A percentile compares a stretch with the other conserved stretches of the same genome.
Evolutionary conservation across 2,113 vertebrate species (phyloP).

Genomic region (Myocastor coypus): DNA sequence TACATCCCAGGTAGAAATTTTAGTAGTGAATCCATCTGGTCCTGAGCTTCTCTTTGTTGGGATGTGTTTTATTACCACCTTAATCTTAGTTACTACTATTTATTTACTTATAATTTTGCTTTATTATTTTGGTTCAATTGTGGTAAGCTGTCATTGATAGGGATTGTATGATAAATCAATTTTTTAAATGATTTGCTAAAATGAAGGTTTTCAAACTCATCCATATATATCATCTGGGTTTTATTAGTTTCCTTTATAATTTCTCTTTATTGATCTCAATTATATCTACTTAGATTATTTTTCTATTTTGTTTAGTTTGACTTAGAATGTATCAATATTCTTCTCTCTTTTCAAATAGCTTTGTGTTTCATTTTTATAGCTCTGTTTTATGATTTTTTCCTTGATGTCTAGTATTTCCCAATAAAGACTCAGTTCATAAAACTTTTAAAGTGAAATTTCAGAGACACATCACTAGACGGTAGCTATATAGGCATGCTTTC

Average conservation of each 20-base stretch:
- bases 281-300: background rate
- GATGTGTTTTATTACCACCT: background rate
- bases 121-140: background rate
- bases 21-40: background rate
- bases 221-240: background rate
- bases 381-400: background rate
- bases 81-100: background rate
- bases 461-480: background rate
- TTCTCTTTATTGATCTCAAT: background rate
- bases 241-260: background rate
- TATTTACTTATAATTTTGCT: background rate
- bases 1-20: background rate
- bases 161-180: too few species aligned
- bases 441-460: background rate
- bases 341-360: background rate
- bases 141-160: too few species aligned
- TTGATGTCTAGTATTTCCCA: background rate
- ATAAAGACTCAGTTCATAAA: background rate
- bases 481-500: background rate
- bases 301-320: background rate
- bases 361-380: background rate
- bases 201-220: background rate
- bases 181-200: background rate
- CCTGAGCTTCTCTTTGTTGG: background rate
- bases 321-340: background rate